Evolutionary conservation across 2,113 vertebrate species (phyloP).

Genomic region (Corydoras maculifer): DNA sequence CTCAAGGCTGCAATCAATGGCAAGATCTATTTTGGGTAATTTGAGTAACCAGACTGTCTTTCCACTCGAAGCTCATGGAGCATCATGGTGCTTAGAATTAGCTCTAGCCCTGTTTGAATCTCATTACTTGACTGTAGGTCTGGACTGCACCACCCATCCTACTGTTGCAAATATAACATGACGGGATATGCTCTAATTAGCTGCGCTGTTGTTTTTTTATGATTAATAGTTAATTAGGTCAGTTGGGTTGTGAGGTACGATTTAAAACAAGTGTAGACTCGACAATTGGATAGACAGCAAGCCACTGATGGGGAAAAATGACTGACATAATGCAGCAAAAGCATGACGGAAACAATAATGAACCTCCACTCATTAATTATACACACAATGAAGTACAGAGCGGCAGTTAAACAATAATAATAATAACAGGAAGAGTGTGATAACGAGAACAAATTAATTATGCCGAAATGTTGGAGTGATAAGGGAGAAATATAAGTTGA

Average conservation of each 20-base stretch:
- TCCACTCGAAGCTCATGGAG: conserved; percentile 10
- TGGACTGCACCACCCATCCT: too few relatives aligned
- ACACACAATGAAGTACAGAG: conserved; percentile 4
- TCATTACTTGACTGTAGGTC: too few relatives aligned
- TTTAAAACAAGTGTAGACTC: too few relatives aligned
- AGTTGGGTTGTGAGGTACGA: too few relatives aligned
- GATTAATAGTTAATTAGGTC: too few relatives aligned
- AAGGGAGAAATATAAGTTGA: too few relatives aligned
- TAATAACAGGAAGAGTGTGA: conserved; percentile 8
- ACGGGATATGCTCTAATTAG: too few relatives aligned
- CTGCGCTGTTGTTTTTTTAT: too few relatives aligned
- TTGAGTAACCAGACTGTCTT: conserved; percentile 28
- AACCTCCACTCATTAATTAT: not conserved
- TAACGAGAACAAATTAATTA: conserved; percentile 6
- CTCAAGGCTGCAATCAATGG: conserved; percentile 37
- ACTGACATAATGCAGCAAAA: conserved; percentile 9
- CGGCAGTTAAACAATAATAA: conserved; percentile 18
- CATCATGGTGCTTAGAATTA: conserved; percentile 16
- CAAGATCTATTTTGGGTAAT: conserved; percentile 35
- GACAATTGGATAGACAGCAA: not conserved
- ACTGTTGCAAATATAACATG: too few relatives aligned
- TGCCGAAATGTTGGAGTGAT: too few relatives aligned
- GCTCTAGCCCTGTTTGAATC: conserved; percentile 3
- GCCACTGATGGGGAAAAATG: conserved; percentile 1
- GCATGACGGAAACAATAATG: conserved; percentile 12